phyloP scores from a whole-genome alignment of 2,797 vertebrate genomes.

The Squalus acanthias region DNA sequence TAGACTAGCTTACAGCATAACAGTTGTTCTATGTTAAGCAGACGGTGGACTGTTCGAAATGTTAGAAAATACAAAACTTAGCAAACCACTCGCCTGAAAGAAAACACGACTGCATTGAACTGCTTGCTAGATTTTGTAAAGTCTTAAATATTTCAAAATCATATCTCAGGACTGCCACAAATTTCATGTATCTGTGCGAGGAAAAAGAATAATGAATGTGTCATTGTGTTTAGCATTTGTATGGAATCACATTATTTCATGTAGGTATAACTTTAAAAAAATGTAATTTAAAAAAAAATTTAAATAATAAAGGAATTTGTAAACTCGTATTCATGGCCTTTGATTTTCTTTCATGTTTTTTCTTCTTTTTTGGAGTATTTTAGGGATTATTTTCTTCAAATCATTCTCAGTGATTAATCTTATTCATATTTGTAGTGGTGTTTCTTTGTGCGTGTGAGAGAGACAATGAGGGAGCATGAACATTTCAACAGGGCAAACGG shows the following conservation, averaged over 20 bases:
- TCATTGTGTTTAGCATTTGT: background rate
- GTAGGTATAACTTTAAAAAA: background rate
- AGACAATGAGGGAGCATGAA: background rate
- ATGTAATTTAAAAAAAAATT: background rate
- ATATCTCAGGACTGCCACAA: background rate
- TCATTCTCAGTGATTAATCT: constrained; percentile 1
- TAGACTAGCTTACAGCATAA: constrained; percentile 34
- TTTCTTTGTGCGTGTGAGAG: background rate
- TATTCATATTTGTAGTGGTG: background rate
- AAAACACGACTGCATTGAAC: background rate
- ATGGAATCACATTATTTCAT: background rate
- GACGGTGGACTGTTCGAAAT: constrained; percentile 18
- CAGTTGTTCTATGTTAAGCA: constrained; percentile 34
- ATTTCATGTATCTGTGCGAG: background rate
- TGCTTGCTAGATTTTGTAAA: background rate
- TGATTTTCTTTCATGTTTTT: background rate
- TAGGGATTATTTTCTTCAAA: background rate
- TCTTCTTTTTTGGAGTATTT: background rate
- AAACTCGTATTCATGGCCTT: background rate
- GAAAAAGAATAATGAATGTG: background rate
- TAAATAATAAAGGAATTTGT: constrained; percentile 13
- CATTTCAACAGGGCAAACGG: background rate
- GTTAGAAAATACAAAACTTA: constrained; percentile 23
- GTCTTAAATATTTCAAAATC: background rate
- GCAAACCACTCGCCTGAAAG: background rate